A percentile compares a stretch with the other conserved stretches of the same genome.
phyloP scores from a whole-genome alignment of 2,797 vertebrate species.

The Chromis chromis region DNA sequence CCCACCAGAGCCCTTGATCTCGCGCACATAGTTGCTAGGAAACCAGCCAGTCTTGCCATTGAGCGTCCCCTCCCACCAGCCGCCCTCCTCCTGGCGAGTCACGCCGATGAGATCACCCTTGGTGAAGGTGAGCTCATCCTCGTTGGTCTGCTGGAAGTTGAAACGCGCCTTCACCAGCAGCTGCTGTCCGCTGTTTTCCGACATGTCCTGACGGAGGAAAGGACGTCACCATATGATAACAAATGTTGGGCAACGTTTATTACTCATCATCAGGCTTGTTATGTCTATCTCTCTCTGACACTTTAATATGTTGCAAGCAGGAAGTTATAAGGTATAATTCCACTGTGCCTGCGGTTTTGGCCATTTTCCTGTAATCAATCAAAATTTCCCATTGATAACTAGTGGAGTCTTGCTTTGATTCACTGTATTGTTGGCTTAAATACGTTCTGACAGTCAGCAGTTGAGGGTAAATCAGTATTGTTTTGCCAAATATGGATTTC shows the following conservation, averaged over 20 bases:
- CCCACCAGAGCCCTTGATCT: slow-evolving; percentile 96
- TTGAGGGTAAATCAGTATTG: too few relatives aligned
- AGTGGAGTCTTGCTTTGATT: neutral
- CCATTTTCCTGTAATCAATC: neutral
- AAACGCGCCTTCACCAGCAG: slow-evolving; percentile 95
- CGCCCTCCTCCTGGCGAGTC: slow-evolving; percentile 95
- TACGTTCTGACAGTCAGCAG: neutral
- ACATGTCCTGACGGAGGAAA: slow-evolving; percentile 91
- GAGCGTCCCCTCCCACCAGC: slow-evolving; percentile 97
- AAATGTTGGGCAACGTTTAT: slow-evolving; percentile 9
- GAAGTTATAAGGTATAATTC: neutral
- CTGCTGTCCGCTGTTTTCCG: slow-evolving; percentile 93
- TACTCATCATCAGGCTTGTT: neutral
- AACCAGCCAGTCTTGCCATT: slow-evolving; percentile 97
- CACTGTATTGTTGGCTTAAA: neutral
- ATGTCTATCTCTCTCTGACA: too few relatives aligned
- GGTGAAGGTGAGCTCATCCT: slow-evolving; percentile 95
- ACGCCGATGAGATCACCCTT: slow-evolving; percentile 97
- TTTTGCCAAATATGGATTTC: neutral
- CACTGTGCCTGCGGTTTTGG: neutral
- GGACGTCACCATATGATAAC: neutral
- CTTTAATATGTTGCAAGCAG: neutral
- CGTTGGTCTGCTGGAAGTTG: slow-evolving; percentile 97
- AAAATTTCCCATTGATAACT: too few relatives aligned
- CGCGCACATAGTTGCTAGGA: slow-evolving; percentile 98